phyloP scores from a whole-genome alignment of 2,888 invertebrate species.

The Aphrophora alni region DNA sequence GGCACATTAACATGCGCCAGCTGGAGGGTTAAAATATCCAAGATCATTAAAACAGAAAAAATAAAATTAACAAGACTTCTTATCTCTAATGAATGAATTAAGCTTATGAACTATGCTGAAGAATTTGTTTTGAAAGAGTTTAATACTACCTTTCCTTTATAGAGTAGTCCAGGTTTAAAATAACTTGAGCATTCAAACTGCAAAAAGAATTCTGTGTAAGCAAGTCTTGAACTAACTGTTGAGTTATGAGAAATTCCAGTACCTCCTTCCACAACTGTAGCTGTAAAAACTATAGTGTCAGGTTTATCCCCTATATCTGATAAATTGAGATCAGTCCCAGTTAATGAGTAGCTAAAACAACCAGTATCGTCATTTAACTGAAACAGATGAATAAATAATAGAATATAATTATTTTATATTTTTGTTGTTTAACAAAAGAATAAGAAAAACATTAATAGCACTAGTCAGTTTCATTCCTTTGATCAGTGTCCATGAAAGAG shows the following conservation, averaged over 20 bases:
- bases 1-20: too few species aligned
- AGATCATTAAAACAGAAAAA: too few species aligned
- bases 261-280: slow-evolving; percentile 63
- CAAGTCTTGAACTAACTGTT: slow-evolving; percentile 56
- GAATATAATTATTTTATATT: too few species aligned
- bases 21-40: too few species aligned
- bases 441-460: too few species aligned
- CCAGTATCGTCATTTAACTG: slow-evolving; percentile 46
- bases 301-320: slow-evolving; percentile 41
- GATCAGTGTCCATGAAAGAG: too few species aligned
- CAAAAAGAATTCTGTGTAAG: slow-evolving; percentile 23
- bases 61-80: too few species aligned
- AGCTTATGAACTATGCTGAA: too few species aligned
- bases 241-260: slow-evolving; percentile 69
- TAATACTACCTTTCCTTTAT: slow-evolving; percentile 66
- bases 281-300: slow-evolving; percentile 48
- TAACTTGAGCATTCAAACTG: slow-evolving; percentile 55
- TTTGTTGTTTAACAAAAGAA: too few species aligned
- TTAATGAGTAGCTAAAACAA: slow-evolving; percentile 49
- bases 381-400: slow-evolving; percentile 13
- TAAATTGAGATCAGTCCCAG: slow-evolving; percentile 49
- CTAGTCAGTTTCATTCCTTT: too few species aligned
- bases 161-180: slow-evolving; percentile 75
- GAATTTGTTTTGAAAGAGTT: too few species aligned
- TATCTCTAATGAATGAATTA: too few species aligned